Conservation (phyloP, 2,888 invertebrate genomes). For the Busseola fusca region DNA sequence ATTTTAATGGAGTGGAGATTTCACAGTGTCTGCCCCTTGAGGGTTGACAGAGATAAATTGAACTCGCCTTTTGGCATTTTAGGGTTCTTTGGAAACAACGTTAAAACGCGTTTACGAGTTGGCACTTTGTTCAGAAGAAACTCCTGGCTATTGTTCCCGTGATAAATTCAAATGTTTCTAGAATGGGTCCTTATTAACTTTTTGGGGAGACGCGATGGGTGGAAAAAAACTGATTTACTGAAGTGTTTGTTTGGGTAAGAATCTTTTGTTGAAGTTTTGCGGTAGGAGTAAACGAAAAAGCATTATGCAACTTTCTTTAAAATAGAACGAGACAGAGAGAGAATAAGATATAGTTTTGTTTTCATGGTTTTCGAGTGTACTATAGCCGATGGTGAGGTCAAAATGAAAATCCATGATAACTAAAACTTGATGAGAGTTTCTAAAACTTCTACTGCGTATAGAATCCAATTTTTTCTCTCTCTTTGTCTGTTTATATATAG, state of each 20-base stretch:
- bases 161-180: slow-evolving; percentile 58
- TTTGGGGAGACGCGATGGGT: slow-evolving; percentile 35
- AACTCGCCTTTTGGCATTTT: slow-evolving; percentile 73
- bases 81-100: slow-evolving; percentile 67
- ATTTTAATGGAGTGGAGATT: slow-evolving; percentile 80
- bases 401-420: background rate
- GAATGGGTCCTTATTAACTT: slow-evolving; percentile 54
- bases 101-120: slow-evolving; percentile 66
- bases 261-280: background rate
- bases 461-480: no score
- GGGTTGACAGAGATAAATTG: slow-evolving; percentile 82
- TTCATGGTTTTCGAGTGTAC: background rate
- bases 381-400: background rate
- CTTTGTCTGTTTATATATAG: no score
- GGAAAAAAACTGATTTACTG: slow-evolving; percentile 16
- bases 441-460: no score
- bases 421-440: background rate
- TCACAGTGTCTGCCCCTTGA: slow-evolving; percentile 78
- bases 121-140: slow-evolving; percentile 52
- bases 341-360: background rate
- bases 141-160: slow-evolving; percentile 55
- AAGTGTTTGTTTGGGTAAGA: background rate
- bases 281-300: background rate
- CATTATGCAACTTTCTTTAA: background rate
- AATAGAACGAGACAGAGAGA: background rate